phyloP scores from a whole-genome alignment of 2,113 vertebrate genomes.

The Scatophagus argus region DNA sequence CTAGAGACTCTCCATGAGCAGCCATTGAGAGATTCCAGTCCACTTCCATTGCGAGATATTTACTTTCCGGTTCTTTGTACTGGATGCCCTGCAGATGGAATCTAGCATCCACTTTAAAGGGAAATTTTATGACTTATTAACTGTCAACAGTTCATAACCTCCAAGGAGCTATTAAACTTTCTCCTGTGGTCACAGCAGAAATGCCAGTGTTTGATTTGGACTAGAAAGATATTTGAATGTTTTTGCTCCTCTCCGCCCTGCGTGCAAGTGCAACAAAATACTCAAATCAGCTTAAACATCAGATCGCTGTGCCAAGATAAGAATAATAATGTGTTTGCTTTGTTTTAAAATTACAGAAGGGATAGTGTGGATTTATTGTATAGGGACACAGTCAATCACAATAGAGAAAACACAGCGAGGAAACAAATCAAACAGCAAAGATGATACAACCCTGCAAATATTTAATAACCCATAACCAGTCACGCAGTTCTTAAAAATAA shows the following conservation, averaged over 20 bases:
- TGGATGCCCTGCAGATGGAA: slow-evolving; percentile 92
- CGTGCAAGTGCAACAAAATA: slow-evolving; percentile 72
- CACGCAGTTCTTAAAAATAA: background rate
- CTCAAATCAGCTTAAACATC: slow-evolving; percentile 51
- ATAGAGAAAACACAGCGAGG: slow-evolving; percentile 39
- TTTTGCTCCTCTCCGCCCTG: slow-evolving; percentile 70
- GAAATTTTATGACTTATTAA: slow-evolving; percentile 99
- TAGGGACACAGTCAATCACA: slow-evolving; percentile 46
- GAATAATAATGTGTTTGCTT: slow-evolving; percentile 62
- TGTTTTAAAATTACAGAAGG: slow-evolving; percentile 63
- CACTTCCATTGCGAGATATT: slow-evolving; percentile 93
- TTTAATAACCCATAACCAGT: slow-evolving; percentile 16
- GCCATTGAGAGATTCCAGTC: slow-evolving; percentile 94
- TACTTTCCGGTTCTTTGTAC: slow-evolving; percentile 94
- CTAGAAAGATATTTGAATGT: slow-evolving; percentile 68
- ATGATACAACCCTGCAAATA: slow-evolving; percentile 39
- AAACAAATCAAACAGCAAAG: slow-evolving; percentile 25
- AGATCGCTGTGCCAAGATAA: slow-evolving; percentile 69
- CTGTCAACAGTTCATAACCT: slow-evolving; percentile 99
- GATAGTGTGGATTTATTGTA: slow-evolving; percentile 39
- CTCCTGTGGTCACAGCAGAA: slow-evolving; percentile 91
- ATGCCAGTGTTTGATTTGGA: slow-evolving; percentile 93
- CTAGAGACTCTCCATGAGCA: slow-evolving; percentile 91
- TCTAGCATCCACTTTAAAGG: slow-evolving; percentile 93
- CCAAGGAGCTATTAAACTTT: slow-evolving; percentile 94